phyloP scores from a whole-genome alignment of 2,888 invertebrate genomes.

The Diarsia mendica region DNA sequence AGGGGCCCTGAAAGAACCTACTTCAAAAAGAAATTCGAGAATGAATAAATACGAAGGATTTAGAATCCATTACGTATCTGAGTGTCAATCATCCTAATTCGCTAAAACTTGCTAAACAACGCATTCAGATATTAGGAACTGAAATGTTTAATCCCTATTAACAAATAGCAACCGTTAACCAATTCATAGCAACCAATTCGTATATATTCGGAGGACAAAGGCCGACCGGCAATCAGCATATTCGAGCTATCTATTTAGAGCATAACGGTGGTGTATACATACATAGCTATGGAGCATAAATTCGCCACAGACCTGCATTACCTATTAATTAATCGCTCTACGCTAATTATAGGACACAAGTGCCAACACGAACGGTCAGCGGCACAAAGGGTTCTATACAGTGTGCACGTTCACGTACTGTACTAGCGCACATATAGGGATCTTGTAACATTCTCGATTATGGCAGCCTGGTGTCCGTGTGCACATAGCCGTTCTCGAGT shows the following conservation, averaged over 20 bases:
- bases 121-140: slow-evolving; percentile 41
- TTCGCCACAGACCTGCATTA: slow-evolving; percentile 79
- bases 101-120: slow-evolving; percentile 40
- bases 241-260: slow-evolving; percentile 64
- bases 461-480: slow-evolving; percentile 69
- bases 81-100: slow-evolving; percentile 35
- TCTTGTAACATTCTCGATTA: slow-evolving; percentile 70
- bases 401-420: slow-evolving; percentile 56
- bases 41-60: slow-evolving; percentile 14
- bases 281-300: slow-evolving; percentile 70
- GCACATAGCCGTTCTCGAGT: slow-evolving; percentile 77
- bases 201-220: slow-evolving; percentile 58
- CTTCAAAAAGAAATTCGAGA: slow-evolving; percentile 22
- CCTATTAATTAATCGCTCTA: slow-evolving; percentile 88
- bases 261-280: slow-evolving; percentile 56
- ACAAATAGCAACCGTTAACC: slow-evolving; percentile 60
- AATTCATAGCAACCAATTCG: slow-evolving; percentile 60
- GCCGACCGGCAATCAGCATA: slow-evolving; percentile 61
- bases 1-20: slow-evolving; percentile 37
- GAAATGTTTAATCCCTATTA: slow-evolving; percentile 55
- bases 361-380: slow-evolving; percentile 80
- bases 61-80: slow-evolving; percentile 28
- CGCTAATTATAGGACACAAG: slow-evolving; percentile 87
- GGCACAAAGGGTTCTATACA: slow-evolving; percentile 77
- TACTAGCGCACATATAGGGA: slow-evolving; percentile 42